Conservation (phyloP, 2,888 invertebrate genomes). For the Periphyllus acericola region DNA sequence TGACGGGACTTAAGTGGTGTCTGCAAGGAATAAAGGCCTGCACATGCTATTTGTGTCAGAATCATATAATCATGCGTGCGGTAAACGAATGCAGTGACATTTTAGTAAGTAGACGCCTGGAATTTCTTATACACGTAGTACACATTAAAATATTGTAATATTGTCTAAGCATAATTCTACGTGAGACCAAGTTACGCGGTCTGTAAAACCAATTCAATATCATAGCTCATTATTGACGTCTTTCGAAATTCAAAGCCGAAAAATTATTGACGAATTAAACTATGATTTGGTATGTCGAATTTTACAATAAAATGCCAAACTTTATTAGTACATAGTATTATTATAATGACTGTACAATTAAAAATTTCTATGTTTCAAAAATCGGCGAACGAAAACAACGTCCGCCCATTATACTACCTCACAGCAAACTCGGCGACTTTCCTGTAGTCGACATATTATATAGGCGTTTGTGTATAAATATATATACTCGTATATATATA, state of each 20-base stretch:
- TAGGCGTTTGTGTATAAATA: background rate
- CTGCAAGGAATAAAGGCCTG: background rate
- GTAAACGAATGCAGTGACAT: background rate
- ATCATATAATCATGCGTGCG: background rate
- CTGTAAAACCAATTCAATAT: background rate
- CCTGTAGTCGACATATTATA: background rate
- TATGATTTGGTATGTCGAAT: background rate
- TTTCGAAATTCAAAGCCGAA: background rate
- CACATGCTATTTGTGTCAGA: background rate
- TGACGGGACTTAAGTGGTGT: slow-evolving; percentile 11
- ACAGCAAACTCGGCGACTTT: background rate
- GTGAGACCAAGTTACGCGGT: too few species aligned
- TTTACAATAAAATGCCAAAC: background rate
- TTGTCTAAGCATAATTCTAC: too few species aligned
- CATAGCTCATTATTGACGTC: background rate
- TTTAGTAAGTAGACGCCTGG: background rate
- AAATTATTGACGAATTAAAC: background rate
- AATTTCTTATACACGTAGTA: background rate
- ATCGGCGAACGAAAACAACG: background rate
- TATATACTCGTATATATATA: background rate
- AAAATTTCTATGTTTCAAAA: background rate
- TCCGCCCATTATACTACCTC: background rate
- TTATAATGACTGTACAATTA: background rate
- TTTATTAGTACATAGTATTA: background rate
- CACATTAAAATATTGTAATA: background rate